phyloP scores from a whole-genome alignment of 2,113 vertebrate genomes.

The Pterocles orientalis region DNA sequence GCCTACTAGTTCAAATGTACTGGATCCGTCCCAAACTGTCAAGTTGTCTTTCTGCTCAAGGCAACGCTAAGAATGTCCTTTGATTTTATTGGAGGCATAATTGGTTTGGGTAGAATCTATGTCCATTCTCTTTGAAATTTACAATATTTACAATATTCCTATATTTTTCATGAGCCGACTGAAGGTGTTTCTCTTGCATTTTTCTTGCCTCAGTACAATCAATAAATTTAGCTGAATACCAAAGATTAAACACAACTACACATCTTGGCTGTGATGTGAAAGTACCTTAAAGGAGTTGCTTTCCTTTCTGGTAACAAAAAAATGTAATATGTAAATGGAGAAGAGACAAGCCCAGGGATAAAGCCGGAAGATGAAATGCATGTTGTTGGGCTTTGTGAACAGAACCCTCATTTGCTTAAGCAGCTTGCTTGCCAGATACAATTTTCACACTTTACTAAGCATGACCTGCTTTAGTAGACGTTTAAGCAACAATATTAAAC shows the following conservation, averaged over 20 bases:
- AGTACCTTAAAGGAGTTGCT: neutral
- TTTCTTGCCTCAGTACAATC: neutral
- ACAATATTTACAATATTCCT: neutral
- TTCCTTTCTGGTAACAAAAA: neutral
- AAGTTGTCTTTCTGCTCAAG: neutral
- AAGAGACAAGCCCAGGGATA: neutral
- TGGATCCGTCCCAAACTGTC: neutral
- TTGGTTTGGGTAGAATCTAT: neutral
- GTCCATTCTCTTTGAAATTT: neutral
- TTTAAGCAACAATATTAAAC: slow-evolving; percentile 41
- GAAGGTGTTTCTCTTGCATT: neutral
- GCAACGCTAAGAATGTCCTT: neutral
- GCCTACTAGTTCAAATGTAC: neutral
- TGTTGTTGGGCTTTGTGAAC: slow-evolving; percentile 1
- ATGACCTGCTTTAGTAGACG: slow-evolving; percentile 41
- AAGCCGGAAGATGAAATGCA: neutral
- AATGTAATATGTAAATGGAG: neutral
- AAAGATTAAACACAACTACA: neutral
- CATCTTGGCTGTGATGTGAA: neutral
- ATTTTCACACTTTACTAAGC: slow-evolving; percentile 60
- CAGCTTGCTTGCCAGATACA: slow-evolving; percentile 54
- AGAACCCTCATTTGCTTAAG: slow-evolving; percentile 52
- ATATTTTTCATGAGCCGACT: neutral
- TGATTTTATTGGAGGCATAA: neutral
- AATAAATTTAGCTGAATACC: neutral